Evolutionary conservation across 1,140 invertebrate species (phyloP).

Genomic region (Orchestia grillus): DNA sequence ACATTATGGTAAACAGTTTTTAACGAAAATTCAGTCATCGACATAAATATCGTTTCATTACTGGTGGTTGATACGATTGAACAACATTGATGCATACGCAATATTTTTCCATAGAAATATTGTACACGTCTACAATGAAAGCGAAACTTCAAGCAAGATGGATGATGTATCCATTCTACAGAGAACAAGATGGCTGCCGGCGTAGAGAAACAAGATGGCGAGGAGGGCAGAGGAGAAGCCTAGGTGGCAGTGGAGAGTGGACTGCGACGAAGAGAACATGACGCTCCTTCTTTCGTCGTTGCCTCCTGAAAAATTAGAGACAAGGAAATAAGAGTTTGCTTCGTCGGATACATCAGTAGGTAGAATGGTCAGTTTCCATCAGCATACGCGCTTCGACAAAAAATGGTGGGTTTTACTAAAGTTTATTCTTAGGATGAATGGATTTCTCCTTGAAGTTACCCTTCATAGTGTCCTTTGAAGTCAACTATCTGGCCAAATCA

Average conservation of each 20-base stretch:
- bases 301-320: neutral
- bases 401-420: no score
- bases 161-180: neutral
- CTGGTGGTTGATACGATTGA: neutral
- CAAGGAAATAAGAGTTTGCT: neutral
- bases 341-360: no score
- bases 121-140: neutral
- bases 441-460: no score
- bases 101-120: neutral
- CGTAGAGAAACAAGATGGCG: neutral
- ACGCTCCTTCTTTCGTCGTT: neutral
- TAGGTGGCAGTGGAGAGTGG: neutral
- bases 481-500: no score
- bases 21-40: neutral
- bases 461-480: no score
- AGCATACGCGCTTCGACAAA: no score
- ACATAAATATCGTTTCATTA: neutral
- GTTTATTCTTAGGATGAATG: no score
- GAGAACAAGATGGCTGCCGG: neutral
- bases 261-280: neutral
- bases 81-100: neutral
- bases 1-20: neutral
- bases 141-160: neutral
- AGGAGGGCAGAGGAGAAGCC: neutral
- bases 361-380: no score